These are phyloP conservation scores for Tragelaphus oryx DNA, from an alignment of 2,797 vertebrate genomes.

Conservation along the genomic window DNA sequence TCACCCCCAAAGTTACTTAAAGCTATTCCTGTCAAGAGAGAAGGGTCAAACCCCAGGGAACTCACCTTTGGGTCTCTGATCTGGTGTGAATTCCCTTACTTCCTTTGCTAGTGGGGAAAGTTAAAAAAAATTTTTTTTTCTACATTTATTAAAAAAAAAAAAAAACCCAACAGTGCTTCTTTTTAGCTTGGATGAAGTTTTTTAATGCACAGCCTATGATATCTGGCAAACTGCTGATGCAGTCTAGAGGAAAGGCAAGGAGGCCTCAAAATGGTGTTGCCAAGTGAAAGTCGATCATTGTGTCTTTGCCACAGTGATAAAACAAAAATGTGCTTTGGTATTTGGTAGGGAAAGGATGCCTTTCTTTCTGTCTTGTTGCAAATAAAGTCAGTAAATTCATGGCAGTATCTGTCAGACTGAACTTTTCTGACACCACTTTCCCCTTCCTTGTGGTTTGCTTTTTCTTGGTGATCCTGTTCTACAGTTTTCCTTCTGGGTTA, in stretches of 20 bases:
- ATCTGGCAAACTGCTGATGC: background rate
- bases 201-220: background rate
- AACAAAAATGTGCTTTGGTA: background rate
- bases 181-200: background rate
- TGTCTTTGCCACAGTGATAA: background rate
- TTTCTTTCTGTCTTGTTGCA: background rate
- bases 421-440: background rate
- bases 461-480: background rate
- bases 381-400: background rate
- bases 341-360: background rate
- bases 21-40: conserved; percentile 36
- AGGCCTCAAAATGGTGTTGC: background rate
- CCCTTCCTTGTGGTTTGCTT: conserved; percentile 4
- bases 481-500: background rate
- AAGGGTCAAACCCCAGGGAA: background rate
- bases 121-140: background rate
- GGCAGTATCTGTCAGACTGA: background rate
- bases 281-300: background rate
- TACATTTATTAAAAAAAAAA: conserved; percentile 45
- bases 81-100: conserved; percentile 45
- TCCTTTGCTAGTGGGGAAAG: conserved; percentile 20
- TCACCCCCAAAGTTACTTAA: background rate
- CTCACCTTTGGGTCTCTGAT: background rate
- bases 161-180: background rate
- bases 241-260: background rate